Evolutionary conservation across 2,113 vertebrate species (phyloP).

Genomic region (Charadrius vociferus): DNA sequence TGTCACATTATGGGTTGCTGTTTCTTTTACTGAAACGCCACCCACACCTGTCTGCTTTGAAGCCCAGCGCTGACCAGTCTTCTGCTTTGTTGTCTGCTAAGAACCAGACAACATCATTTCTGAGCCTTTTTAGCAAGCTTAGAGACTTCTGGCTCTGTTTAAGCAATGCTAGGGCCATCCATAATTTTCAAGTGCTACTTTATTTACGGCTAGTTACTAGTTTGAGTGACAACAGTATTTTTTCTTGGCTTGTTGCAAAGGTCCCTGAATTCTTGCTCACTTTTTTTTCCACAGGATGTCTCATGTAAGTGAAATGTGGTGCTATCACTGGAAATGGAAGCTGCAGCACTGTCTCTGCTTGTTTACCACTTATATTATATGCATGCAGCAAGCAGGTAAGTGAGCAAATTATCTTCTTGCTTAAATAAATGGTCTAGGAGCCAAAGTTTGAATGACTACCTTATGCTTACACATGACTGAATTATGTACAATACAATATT

Average conservation of each 20-base stretch:
- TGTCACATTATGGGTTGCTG: neutral
- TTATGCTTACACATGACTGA: neutral
- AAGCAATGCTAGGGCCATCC: neutral
- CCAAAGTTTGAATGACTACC: neutral
- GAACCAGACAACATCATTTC: neutral
- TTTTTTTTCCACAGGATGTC: constrained; percentile 79
- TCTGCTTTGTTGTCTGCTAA: neutral
- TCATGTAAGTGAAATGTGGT: constrained; percentile 72
- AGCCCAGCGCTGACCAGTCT: neutral
- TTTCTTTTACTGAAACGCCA: neutral
- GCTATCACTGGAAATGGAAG: constrained; percentile 83
- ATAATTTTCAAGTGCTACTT: neutral
- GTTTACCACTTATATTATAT: constrained; percentile 67
- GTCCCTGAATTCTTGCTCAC: neutral
- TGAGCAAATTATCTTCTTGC: neutral
- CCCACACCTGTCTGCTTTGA: neutral
- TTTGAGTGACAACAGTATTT: neutral
- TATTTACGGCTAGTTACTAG: neutral
- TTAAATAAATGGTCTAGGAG: neutral
- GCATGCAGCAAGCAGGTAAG: constrained; percentile 79
- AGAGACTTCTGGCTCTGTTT: neutral
- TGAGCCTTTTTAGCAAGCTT: neutral
- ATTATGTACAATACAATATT: neutral
- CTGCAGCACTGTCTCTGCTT: constrained; percentile 70
- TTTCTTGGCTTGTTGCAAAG: neutral